phyloP scores from a whole-genome alignment of 2,888 invertebrate species.

The Cephus nigrinus region DNA sequence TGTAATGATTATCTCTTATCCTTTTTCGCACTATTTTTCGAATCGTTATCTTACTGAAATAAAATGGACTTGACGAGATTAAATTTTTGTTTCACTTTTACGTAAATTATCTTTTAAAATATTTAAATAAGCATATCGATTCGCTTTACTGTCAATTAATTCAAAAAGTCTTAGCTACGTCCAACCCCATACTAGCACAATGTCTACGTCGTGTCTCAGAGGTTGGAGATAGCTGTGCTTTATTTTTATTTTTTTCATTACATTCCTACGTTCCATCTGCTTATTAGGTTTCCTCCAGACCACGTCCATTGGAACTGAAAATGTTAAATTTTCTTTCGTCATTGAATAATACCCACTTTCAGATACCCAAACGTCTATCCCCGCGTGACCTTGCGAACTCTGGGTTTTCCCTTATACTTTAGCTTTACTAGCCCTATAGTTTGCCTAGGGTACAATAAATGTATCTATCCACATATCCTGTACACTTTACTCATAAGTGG shows the following conservation, averaged over 20 bases:
- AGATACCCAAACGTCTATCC: constrained; percentile 7
- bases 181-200: constrained; percentile 2
- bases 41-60: constrained; percentile 4
- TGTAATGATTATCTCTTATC: neutral
- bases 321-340: constrained; percentile 60
- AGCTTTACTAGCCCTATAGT: no score
- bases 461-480: no score
- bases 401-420: neutral
- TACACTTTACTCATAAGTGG: neutral
- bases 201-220: constrained; percentile 8
- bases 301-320: constrained; percentile 67
- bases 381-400: constrained; percentile 8
- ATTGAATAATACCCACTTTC: constrained; percentile 13
- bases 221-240: neutral
- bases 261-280: neutral
- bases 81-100: neutral
- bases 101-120: constrained; percentile 10
- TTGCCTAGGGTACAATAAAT: no score
- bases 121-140: neutral
- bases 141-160: constrained; percentile 7
- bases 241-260: neutral
- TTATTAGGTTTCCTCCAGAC: constrained; percentile 15
- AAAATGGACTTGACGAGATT: neutral
- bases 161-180: neutral
- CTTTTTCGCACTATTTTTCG: neutral